Conservation (phyloP, 2,797 vertebrate genomes). For the Phataginus tricuspis region DNA sequence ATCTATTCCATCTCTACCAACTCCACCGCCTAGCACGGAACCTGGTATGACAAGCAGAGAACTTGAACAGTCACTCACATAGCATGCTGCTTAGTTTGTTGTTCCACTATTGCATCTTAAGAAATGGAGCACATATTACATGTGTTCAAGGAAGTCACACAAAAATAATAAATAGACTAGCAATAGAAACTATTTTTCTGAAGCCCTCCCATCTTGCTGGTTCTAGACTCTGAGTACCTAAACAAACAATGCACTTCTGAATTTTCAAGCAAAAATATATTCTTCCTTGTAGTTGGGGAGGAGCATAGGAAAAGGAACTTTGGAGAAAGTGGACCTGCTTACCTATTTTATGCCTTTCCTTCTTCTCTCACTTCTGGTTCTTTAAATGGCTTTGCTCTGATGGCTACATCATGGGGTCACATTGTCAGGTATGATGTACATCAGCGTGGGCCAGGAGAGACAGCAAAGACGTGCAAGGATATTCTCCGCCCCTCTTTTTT, state of each 20-base stretch:
- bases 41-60: neutral
- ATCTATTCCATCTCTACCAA: neutral
- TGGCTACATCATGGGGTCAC: rapidly evolving
- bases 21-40: neutral
- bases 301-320: neutral
- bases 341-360: neutral
- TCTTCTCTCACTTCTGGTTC: neutral
- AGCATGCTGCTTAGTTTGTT: neutral
- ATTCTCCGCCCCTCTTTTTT: neutral
- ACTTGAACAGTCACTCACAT: neutral
- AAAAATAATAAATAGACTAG: neutral
- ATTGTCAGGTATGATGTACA: rapidly evolving
- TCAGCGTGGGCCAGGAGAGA: neutral
- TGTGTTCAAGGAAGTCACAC: neutral
- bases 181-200: neutral
- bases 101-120: neutral
- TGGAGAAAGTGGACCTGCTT: neutral
- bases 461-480: rapidly evolving
- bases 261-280: neutral
- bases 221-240: neutral
- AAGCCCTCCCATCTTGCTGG: neutral
- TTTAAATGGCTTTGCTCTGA: neutral
- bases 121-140: neutral
- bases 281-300: neutral
- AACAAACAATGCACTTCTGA: neutral